Base-by-base conservation (phyloP, 2,113 vertebrate genomes). In the Daphoenositta chrysoptera region DNA sequence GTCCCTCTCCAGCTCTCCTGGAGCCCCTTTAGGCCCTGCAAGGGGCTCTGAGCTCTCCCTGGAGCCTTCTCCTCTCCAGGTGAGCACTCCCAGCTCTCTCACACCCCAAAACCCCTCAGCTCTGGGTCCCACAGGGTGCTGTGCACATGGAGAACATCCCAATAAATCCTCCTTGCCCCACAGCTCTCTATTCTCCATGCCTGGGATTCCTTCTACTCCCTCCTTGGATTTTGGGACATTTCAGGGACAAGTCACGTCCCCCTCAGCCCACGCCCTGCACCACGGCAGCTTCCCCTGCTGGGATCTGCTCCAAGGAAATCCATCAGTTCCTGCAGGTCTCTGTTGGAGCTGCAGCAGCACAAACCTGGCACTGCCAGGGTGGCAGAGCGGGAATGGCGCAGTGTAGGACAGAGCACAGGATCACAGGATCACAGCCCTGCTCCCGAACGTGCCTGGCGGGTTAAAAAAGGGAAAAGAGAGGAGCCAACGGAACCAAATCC, bases 241-340 rank as follows among this genome's bases (percentile, higher is more conserved):
- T 11, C 40, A 10, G 45, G 45, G 23, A 17, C 0, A 2, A 69
- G 3, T 18, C 1, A 1, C 4, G 6, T 12, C 24, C 0, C 15
- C 22, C 51, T 57, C 76, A 57, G 64, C 65, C 64, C 70, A 16
- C 24, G 21, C 35, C 22, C 79, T 51, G 82, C 53, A 12, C 16
- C 51, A 5, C 0, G 2, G 58, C 53, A 33, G 35, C 31, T 40
- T 14, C 14, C 28, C 54, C 48, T 11, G 12, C 35, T 26, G 89
- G 58, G 39, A 50, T 30, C 19, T 22, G 69, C 72, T 48, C 64
- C 73, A 60, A 8, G 39, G 51, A 26, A 48, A 4, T 50, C 63
- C 71, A 13, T 15, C 9, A 0, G 3, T 4, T 56, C 60, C 81
- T n/a, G 39, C 37, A 35, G 58, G 7, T 9, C 45, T 30, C 33